A percentile compares a stretch with the other conserved stretches of the same genome.
phyloP scores from a whole-genome alignment of 2,113 vertebrate species.

The Pleuronectes platessa region DNA sequence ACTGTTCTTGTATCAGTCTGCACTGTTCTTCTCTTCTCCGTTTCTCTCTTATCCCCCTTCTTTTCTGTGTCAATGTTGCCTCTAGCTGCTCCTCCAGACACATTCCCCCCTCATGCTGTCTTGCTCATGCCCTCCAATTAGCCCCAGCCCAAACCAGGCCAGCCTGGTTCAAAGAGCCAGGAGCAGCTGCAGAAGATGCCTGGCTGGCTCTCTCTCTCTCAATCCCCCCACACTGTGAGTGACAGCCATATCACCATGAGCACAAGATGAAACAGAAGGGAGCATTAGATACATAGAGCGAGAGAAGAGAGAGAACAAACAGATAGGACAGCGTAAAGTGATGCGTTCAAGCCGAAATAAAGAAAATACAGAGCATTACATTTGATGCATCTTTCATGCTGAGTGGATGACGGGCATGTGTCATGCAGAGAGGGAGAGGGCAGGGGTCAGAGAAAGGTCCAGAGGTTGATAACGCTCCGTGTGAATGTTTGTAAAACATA shows the following conservation, averaged over 20 bases:
- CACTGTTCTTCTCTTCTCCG: background rate
- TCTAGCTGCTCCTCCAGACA: slow-evolving; percentile 50
- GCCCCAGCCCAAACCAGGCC: slow-evolving; percentile 34
- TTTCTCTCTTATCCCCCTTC: background rate
- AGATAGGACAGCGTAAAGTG: slow-evolving; percentile 17
- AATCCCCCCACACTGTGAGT: slow-evolving; percentile 9
- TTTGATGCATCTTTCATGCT: background rate
- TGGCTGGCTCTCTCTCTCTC: slow-evolving; percentile 1
- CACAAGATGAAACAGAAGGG: slow-evolving; percentile 18
- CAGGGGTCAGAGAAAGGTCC: background rate
- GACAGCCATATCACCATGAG: slow-evolving; percentile 35
- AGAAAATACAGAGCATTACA: background rate
- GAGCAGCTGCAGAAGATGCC: slow-evolving; percentile 52
- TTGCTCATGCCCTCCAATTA: slow-evolving; percentile 69
- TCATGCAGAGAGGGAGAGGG: background rate
- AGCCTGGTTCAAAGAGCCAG: slow-evolving; percentile 57
- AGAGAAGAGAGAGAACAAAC: background rate
- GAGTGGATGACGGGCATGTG: background rate
- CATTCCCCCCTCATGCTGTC: slow-evolving; percentile 38
- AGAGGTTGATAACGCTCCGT: background rate
- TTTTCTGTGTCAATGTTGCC: slow-evolving; percentile 15
- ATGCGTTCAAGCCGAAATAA: slow-evolving; percentile 15
- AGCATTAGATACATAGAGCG: slow-evolving; percentile 27
- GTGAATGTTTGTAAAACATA: background rate
- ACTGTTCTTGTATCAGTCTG: background rate